phyloP scores from a whole-genome alignment of 1,140 invertebrate genomes.

The Battus philenor region DNA sequence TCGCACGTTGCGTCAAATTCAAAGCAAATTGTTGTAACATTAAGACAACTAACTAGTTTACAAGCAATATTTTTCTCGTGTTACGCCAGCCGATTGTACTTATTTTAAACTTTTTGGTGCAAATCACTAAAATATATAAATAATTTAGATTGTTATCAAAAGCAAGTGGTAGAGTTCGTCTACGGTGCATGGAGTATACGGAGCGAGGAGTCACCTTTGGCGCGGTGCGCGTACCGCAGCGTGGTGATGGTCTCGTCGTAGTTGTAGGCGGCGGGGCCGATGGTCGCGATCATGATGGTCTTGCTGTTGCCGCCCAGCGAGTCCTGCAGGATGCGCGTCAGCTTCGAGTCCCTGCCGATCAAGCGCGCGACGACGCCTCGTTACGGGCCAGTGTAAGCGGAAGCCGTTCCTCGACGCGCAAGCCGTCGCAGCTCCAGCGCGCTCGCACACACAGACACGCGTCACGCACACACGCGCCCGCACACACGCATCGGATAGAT shows the following conservation, averaged over 20 bases:
- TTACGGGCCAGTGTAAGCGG: background rate
- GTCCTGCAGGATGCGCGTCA: constrained; percentile 94
- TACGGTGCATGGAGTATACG: too few relatives aligned
- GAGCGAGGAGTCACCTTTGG: constrained; percentile 87
- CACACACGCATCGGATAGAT: background rate
- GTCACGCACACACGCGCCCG: too few relatives aligned
- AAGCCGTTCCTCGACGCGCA: background rate
- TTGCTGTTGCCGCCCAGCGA: constrained; percentile 97
- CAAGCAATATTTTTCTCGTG: too few relatives aligned
- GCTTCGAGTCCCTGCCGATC: constrained; percentile 88
- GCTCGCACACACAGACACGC: too few relatives aligned
- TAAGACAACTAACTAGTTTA: too few relatives aligned
- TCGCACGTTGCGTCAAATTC: constrained; percentile 94
- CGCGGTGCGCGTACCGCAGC: constrained; percentile 93
- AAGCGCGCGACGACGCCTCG: background rate
- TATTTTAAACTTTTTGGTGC: too few relatives aligned
- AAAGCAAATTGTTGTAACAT: too few relatives aligned
- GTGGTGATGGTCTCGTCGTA: constrained; percentile 97
- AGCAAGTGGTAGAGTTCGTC: background rate
- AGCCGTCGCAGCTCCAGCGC: background rate
- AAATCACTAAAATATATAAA: too few relatives aligned
- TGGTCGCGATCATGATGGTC: constrained; percentile 97
- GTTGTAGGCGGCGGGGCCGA: constrained; percentile 96
- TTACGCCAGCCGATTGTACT: too few relatives aligned
- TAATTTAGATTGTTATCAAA: background rate